Percentiles rank a stretch among this genome's conserved stretches.
These are phyloP conservation scores for Pseudocheirus occidentalis DNA, from an alignment of 2,797 vertebrate genomes.

Conservation along the genomic window DNA sequence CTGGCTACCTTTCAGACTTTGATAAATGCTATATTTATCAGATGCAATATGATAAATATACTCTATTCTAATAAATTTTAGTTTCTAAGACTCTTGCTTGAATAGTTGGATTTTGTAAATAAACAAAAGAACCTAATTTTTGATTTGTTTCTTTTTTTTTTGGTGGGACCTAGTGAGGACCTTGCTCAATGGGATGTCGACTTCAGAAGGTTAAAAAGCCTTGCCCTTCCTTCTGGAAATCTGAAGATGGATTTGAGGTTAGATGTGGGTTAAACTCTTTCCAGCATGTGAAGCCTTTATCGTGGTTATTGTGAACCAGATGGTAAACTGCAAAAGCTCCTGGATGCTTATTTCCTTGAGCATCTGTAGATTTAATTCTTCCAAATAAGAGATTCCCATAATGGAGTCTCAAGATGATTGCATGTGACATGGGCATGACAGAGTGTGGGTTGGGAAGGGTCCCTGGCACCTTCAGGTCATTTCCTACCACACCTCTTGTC, in stretches of 20 bases:
- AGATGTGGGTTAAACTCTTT: neutral
- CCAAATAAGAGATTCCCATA: neutral
- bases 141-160: neutral
- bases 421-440: neutral
- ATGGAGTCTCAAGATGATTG: neutral
- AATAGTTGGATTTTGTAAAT: neutral
- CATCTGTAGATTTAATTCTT: slow-evolving; percentile 5
- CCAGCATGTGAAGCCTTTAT: neutral
- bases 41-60: neutral
- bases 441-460: neutral
- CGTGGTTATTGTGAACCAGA: neutral
- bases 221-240: too few species aligned
- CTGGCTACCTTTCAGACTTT: neutral
- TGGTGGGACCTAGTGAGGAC: neutral
- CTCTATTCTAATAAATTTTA: neutral
- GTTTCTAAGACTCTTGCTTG: neutral
- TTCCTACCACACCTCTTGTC: neutral
- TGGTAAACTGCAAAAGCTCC: neutral
- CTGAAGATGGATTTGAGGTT: neutral
- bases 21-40: neutral
- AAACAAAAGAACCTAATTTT: neutral
- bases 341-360: neutral
- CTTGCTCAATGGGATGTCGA: neutral
- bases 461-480: slow-evolving; percentile 9
- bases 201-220: neutral